phyloP scores from a whole-genome alignment of 2,113 vertebrate genomes.

The Megaptera novaeangliae region DNA sequence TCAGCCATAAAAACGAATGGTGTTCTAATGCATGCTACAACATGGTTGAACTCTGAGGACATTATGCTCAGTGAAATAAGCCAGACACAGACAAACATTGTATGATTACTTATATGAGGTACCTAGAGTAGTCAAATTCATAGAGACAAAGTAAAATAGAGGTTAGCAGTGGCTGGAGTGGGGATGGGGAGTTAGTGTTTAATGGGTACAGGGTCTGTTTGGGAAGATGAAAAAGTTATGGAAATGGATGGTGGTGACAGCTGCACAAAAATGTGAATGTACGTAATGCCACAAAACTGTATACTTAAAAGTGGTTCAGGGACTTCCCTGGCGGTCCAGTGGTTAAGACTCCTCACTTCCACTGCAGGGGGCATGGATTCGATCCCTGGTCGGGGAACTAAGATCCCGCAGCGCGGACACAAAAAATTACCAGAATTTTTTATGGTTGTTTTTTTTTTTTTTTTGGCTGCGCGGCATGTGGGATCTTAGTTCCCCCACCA shows the following conservation, averaged over 20 bases:
- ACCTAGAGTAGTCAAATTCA: background rate
- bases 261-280: background rate
- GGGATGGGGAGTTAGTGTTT: background rate
- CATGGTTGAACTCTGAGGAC: background rate
- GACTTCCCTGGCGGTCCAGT: too few relatives aligned
- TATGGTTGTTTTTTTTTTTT: too few relatives aligned
- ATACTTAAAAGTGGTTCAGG: background rate
- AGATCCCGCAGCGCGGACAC: too few relatives aligned
- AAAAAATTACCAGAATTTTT: too few relatives aligned
- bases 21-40: background rate
- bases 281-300: background rate
- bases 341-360: too few relatives aligned
- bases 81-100: background rate
- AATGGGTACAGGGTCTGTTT: background rate
- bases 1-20: background rate
- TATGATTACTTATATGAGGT: background rate
- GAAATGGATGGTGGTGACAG: background rate
- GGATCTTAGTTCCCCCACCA: too few relatives aligned
- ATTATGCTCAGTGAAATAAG: background rate
- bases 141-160: background rate
- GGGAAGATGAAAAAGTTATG: background rate
- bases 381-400: too few relatives aligned
- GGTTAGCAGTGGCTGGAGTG: background rate
- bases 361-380: too few relatives aligned
- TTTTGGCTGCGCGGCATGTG: too few relatives aligned